Conservation (phyloP, 2,888 invertebrate genomes). For the Trachelus troglodyta region DNA sequence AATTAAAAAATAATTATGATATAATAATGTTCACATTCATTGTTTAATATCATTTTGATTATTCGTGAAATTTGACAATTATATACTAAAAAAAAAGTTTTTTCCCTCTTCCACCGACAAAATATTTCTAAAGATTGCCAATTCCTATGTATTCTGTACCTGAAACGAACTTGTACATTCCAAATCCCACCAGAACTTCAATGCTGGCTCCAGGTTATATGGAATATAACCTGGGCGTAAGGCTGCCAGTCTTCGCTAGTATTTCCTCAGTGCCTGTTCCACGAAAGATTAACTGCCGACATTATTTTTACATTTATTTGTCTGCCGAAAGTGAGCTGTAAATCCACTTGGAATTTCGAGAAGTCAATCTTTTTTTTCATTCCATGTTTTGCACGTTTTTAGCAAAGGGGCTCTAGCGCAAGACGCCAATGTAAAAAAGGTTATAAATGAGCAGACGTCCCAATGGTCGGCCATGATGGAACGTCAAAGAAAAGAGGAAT, state of each 20-base stretch:
- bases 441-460: constrained; percentile 73
- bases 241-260: too few relatives aligned
- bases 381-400: constrained; percentile 11
- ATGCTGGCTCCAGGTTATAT: too few relatives aligned
- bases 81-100: neutral
- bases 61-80: neutral
- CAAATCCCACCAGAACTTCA: too few relatives aligned
- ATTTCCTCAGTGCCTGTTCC: neutral
- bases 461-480: constrained; percentile 75
- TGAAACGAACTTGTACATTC: neutral
- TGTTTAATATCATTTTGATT: too few relatives aligned
- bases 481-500: constrained; percentile 69
- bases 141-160: neutral
- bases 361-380: neutral
- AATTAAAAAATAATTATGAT: neutral
- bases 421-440: constrained; percentile 63
- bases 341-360: neutral
- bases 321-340: neutral
- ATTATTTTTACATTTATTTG: neutral
- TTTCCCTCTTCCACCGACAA: neutral
- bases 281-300: neutral
- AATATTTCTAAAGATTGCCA: too few relatives aligned
- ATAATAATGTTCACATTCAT: neutral
- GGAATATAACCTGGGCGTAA: too few relatives aligned
- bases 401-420: constrained; percentile 61